Evolutionary conservation across 1,140 invertebrate species (phyloP).

Genomic region (Calliphora vicina): DNA sequence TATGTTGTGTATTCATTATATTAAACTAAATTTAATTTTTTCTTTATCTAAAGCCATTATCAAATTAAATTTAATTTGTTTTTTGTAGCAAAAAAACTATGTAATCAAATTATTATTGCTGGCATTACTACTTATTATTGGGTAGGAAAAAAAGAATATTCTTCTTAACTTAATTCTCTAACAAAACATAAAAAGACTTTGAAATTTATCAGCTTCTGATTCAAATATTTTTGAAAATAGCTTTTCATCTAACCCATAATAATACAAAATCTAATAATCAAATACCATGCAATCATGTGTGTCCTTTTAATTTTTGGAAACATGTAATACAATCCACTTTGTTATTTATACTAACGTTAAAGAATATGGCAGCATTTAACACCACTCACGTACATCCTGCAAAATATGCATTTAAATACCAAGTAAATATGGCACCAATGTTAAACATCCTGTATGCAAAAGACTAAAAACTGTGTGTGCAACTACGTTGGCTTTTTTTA

Average conservation of each 20-base stretch:
- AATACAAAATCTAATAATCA: neutral
- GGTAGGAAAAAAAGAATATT: no score
- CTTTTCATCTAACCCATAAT: neutral
- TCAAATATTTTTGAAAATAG: no score
- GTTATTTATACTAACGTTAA: neutral
- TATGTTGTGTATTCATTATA: no score
- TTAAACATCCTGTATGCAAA: neutral
- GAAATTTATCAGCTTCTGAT: no score
- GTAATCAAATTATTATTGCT: no score
- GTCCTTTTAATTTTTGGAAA: neutral
- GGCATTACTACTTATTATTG: no score
- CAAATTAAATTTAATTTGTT: no score
- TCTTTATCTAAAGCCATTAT: no score
- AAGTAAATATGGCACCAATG: neutral
- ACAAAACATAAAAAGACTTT: no score
- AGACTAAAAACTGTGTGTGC: neutral
- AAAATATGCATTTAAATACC: neutral
- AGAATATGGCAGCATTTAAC: neutral
- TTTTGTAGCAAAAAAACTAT: no score
- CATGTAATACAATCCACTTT: neutral
- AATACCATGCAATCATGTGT: neutral
- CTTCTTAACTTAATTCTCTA: no score
- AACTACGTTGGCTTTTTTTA: constrained; percentile 32
- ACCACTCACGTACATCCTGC: neutral
- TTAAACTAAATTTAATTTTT: no score